Percentiles rank a stretch among this genome's conserved stretches.
These are phyloP conservation scores for Zhuqinia jingwanae DNA, from an alignment of 2,888 invertebrate species.

Conservation along the genomic window DNA sequence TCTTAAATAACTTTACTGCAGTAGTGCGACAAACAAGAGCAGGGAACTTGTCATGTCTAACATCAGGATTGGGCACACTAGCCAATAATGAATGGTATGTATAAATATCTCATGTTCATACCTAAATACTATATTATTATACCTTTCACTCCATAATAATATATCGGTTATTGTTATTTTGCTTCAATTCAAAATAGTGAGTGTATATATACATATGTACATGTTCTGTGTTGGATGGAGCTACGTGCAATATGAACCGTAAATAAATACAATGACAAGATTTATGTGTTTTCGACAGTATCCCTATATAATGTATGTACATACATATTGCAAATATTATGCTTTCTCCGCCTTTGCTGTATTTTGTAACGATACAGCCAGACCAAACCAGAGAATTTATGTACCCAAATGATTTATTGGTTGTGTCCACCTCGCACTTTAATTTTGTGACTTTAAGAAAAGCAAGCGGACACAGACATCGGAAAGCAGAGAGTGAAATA, in stretches of 20 bases:
- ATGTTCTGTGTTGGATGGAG: too few relatives aligned
- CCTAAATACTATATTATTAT: too few relatives aligned
- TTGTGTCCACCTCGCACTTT: constrained; percentile 47
- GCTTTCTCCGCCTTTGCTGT: background rate
- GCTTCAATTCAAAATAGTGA: too few relatives aligned
- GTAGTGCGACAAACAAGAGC: background rate
- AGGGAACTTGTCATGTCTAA: background rate
- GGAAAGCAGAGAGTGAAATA: background rate
- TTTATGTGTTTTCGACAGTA: constrained; percentile 20
- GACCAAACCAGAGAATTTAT: too few relatives aligned
- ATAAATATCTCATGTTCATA: too few relatives aligned
- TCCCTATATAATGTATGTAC: background rate
- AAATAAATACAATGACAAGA: constrained; percentile 46
- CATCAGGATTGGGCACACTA: background rate
- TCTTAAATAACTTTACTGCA: background rate
- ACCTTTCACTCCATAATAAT: too few relatives aligned
- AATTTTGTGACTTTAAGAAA: constrained; percentile 27
- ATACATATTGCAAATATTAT: too few relatives aligned
- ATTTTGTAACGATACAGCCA: background rate
- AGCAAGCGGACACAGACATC: background rate
- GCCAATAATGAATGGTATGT: background rate
- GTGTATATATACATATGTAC: too few relatives aligned
- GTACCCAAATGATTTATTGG: constrained; percentile 51
- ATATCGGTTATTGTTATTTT: too few relatives aligned
- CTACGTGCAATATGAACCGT: constrained; percentile 40